phyloP scores from a whole-genome alignment of 1,140 invertebrate genomes.

The Spodoptera frugiperda region DNA sequence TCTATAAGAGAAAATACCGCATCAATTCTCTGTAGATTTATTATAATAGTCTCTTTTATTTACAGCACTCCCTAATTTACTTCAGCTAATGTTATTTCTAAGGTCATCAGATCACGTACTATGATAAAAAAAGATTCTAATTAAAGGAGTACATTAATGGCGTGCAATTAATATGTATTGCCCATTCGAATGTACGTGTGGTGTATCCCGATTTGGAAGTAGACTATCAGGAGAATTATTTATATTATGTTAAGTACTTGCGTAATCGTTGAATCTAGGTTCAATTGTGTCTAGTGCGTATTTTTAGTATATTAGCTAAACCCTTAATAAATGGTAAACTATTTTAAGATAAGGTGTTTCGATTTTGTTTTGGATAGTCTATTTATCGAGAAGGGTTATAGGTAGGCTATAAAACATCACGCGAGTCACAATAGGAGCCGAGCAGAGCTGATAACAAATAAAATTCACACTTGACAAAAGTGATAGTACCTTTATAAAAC shows the following conservation, averaged over 20 bases:
- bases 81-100: constrained; percentile 49
- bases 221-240: constrained; percentile 8
- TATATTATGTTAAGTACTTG: constrained; percentile 11
- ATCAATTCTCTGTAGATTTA: constrained; percentile 6
- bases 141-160: constrained; percentile 26
- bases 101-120: constrained; percentile 51
- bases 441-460: too few relatives aligned
- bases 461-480: too few relatives aligned
- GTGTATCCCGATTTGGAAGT: constrained; percentile 3
- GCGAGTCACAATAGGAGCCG: too few relatives aligned
- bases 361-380: too few relatives aligned
- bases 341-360: too few relatives aligned
- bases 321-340: too few relatives aligned
- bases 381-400: too few relatives aligned
- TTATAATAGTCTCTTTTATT: constrained; percentile 57
- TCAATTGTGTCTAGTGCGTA: too few relatives aligned
- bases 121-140: constrained; percentile 26
- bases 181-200: constrained; percentile 35
- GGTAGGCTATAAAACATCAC: too few relatives aligned
- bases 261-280: neutral
- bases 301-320: too few relatives aligned
- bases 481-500: too few relatives aligned
- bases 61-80: constrained; percentile 66
- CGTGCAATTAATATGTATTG: constrained; percentile 42
- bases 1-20: constrained; percentile 51